A percentile compares a stretch with the other conserved stretches of the same genome.
Evolutionary conservation across 2,113 vertebrate genomes (phyloP).

Genomic region (Aptenodytes forsteri): DNA sequence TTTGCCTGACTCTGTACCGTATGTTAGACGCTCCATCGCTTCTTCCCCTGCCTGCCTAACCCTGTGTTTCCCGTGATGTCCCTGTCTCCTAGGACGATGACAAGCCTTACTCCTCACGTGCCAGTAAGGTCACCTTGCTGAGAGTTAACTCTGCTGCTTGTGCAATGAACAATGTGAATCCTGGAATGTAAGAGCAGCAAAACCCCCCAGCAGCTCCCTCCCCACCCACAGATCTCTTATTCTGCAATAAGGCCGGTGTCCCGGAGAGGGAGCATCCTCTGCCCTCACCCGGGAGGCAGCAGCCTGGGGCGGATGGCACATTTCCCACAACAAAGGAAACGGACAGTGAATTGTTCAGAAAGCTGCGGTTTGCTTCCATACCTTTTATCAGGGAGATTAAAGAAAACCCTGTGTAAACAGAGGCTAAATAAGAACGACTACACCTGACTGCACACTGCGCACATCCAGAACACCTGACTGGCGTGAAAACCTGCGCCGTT

Average conservation of each 20-base stretch:
- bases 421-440: not conserved
- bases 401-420: not conserved
- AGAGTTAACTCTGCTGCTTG: not conserved
- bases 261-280: not conserved
- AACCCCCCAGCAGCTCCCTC: not conserved
- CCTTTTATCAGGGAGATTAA: not conserved
- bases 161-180: not conserved
- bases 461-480: accelerated
- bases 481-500: not conserved
- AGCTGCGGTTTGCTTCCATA: not conserved
- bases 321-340: not conserved
- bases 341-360: not conserved
- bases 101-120: not conserved
- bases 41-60: not conserved
- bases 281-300: not conserved
- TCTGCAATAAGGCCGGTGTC: not conserved
- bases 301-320: not conserved
- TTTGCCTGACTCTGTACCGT: accelerated
- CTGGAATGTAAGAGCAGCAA: accelerated
- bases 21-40: not conserved
- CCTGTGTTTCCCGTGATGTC: accelerated
- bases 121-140: not conserved
- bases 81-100: accelerated
- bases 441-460: not conserved
- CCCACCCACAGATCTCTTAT: not conserved